Evolutionary conservation across 2,797 vertebrate genomes (phyloP).

Genomic region (Sebastes flavidus): DNA sequence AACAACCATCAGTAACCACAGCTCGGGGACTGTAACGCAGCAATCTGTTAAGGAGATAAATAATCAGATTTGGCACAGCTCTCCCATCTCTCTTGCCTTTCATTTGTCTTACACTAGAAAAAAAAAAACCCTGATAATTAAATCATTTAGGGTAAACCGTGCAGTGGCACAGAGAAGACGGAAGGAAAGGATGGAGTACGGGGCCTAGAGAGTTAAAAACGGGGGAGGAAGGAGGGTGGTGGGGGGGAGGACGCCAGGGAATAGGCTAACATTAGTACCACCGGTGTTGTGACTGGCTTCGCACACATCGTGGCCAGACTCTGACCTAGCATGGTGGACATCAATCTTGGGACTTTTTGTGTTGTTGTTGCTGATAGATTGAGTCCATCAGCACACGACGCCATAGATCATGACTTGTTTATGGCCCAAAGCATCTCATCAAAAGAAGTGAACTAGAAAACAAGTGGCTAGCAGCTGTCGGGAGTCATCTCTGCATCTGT

Average conservation of each 20-base stretch:
- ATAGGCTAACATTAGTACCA: conserved; percentile 82
- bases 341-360: conserved; percentile 36
- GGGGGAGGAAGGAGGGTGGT: neutral
- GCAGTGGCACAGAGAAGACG: conserved; percentile 83
- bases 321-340: conserved; percentile 70
- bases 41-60: conserved; percentile 97
- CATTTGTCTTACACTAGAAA: conserved; percentile 95
- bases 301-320: conserved; percentile 82
- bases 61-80: conserved; percentile 93
- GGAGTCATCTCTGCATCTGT: conserved; percentile 19
- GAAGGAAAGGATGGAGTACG: conserved; percentile 43
- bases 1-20: conserved; percentile 83
- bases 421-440: conserved; percentile 54
- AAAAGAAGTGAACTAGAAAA: conserved; percentile 63
- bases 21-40: conserved; percentile 91
- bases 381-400: conserved; percentile 46
- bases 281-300: conserved; percentile 80
- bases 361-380: conserved; percentile 45
- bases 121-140: conserved; percentile 95
- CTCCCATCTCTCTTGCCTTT: conserved; percentile 91
- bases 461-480: conserved; percentile 60
- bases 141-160: conserved; percentile 94
- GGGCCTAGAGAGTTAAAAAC: conserved; percentile 79
- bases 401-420: conserved; percentile 62
- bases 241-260: conserved; percentile 74